A percentile compares a stretch with the other conserved stretches of the same genome.
phyloP scores from a whole-genome alignment of 2,113 vertebrate species.

The Delphinapterus leucas region DNA sequence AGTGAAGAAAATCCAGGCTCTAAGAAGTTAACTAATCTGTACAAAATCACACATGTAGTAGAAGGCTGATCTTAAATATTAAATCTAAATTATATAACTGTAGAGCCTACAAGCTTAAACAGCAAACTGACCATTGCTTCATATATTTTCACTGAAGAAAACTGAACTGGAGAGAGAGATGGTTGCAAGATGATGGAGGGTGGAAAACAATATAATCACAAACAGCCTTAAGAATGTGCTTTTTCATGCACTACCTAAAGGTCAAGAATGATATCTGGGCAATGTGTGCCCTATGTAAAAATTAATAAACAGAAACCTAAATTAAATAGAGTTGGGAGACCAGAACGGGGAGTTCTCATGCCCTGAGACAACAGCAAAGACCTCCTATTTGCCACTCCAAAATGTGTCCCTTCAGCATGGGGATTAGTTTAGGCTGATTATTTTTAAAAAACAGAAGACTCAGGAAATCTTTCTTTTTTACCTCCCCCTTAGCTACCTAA shows the following conservation, averaged over 20 bases:
- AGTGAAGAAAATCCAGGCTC: not conserved
- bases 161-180: not conserved
- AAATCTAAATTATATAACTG: not conserved
- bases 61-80: not conserved
- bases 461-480: not conserved
- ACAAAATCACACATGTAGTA: slow-evolving; percentile 40
- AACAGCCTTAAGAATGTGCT: not conserved
- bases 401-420: not conserved
- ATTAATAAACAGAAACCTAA: not conserved
- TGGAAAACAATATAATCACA: not conserved
- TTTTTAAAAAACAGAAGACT: not conserved
- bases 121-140: not conserved
- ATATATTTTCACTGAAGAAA: slow-evolving; percentile 40
- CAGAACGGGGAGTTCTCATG: not conserved
- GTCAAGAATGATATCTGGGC: not conserved
- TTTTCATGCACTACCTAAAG: not conserved
- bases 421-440: not conserved
- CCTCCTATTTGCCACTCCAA: not conserved
- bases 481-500: not conserved
- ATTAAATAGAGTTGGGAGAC: not conserved
- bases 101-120: not conserved
- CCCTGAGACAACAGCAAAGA: not conserved
- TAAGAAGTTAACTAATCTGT: not conserved
- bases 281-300: not conserved
- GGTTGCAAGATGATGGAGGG: not conserved